phyloP scores from a whole-genome alignment of 2,888 invertebrate genomes.

The Drosophila peninsularis region DNA sequence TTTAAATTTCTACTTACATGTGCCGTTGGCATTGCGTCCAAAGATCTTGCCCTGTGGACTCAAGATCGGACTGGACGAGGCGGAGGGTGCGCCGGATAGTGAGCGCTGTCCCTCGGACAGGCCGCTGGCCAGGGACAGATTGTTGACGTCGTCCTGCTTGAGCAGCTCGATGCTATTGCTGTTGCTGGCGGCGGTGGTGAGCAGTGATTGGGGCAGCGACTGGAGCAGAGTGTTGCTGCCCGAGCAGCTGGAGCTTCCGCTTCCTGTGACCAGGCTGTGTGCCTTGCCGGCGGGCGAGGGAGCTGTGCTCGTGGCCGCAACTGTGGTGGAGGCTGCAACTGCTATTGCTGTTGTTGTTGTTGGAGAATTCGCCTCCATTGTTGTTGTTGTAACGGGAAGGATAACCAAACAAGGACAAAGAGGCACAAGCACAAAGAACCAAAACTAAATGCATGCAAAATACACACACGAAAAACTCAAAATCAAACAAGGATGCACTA shows the following conservation, averaged over 20 bases:
- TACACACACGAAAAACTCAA: conserved; percentile 6
- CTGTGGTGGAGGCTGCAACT: conserved; percentile 29
- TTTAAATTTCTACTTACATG: conserved; percentile 80
- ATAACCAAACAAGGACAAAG: conserved; percentile 31
- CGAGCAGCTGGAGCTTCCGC: conserved; percentile 61
- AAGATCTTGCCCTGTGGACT: conserved; percentile 84
- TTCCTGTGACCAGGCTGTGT: conserved; percentile 49
- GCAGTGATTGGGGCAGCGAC: conserved; percentile 46
- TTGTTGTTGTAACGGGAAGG: conserved; percentile 19
- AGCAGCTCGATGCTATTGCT: conserved; percentile 53
- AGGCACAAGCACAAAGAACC: conserved; percentile 59
- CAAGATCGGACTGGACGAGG: conserved; percentile 84
- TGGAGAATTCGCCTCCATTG: conserved; percentile 62
- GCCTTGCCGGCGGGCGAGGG: conserved; percentile 48
- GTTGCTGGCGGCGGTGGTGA: conserved; percentile 30
- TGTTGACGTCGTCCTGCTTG: conserved; percentile 79
- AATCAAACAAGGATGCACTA: conserved; percentile 31
- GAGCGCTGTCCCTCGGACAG: conserved; percentile 83
- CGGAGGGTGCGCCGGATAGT: conserved; percentile 83
- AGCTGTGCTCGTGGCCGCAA: conserved; percentile 34
- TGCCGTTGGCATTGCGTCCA: conserved; percentile 84
- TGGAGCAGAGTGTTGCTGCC: conserved; percentile 31
- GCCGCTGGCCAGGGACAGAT: conserved; percentile 77
- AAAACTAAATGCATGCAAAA: conserved; percentile 63
- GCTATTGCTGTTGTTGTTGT: conserved; percentile 39